Conservation (phyloP, 2,888 invertebrate genomes). For the Terebella lapidaria region DNA sequence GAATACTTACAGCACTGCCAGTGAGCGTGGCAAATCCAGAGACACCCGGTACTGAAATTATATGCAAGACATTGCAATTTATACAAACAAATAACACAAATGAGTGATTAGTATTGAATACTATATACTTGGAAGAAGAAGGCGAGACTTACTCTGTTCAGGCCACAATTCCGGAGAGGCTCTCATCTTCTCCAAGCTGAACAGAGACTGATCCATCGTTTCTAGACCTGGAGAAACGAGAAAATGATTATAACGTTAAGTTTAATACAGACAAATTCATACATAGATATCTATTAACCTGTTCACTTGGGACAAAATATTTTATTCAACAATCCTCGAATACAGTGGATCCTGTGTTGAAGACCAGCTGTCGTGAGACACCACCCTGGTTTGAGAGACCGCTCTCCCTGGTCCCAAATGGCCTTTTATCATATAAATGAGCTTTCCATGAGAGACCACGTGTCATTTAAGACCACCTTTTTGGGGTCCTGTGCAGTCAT, state of each 20-base stretch:
- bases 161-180: constrained; percentile 97
- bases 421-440: too few relatives aligned
- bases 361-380: too few relatives aligned
- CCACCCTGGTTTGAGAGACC: too few relatives aligned
- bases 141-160: constrained; percentile 70
- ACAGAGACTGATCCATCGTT: constrained; percentile 67
- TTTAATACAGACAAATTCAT: too few relatives aligned
- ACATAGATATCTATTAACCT: too few relatives aligned
- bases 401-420: too few relatives aligned
- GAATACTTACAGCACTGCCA: background rate
- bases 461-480: too few relatives aligned
- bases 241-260: background rate
- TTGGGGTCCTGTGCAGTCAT: too few relatives aligned
- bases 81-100: background rate
- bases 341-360: too few relatives aligned
- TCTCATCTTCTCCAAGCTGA: constrained; percentile 83
- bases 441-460: too few relatives aligned
- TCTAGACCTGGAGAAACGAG: constrained; percentile 26
- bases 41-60: constrained; percentile 73
- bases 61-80: background rate
- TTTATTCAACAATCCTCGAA: too few relatives aligned
- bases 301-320: too few relatives aligned
- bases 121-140: background rate
- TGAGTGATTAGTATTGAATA: background rate
- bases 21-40: constrained; percentile 65